These are phyloP conservation scores for Aplidium turbinatum DNA, from an alignment of 23 tunicate genomes.

Conservation along the genomic window DNA sequence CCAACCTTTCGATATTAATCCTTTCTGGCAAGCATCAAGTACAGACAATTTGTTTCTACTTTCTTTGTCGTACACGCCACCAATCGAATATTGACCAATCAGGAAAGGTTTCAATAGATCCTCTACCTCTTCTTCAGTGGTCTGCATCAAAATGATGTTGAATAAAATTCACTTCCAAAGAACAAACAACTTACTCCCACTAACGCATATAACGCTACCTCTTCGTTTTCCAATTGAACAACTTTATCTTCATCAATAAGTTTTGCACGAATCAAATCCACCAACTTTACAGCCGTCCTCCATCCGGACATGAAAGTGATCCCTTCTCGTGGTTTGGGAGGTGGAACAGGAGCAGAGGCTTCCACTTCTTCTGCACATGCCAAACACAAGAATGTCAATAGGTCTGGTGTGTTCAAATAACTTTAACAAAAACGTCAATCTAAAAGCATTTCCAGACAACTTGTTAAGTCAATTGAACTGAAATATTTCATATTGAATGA, in stretches of 20 bases:
- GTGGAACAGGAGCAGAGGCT: constrained; percentile 4
- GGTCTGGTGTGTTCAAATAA: too few species aligned
- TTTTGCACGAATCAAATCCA: constrained; percentile 65
- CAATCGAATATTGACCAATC: constrained; percentile 83
- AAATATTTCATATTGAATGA: too few species aligned
- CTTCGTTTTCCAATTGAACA: constrained; percentile 40
- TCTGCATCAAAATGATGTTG: too few species aligned
- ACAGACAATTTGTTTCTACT: constrained; percentile 72
- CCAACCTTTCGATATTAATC: constrained; percentile 77
- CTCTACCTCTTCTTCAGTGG: constrained; percentile 66
- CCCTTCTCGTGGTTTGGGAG: constrained; percentile 65
- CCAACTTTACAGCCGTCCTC: constrained; percentile 74
- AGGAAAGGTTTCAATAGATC: constrained; percentile 49
- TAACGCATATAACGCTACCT: too few species aligned
- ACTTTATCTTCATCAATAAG: constrained; percentile 53
- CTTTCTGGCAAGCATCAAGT: constrained; percentile 46
- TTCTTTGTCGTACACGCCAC: constrained; percentile 61
- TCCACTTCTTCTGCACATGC: too few species aligned
- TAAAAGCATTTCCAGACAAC: too few species aligned
- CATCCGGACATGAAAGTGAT: constrained; percentile 78
- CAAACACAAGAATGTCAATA: too few species aligned
- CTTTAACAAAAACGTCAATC: too few species aligned
- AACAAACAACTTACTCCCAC: too few species aligned
- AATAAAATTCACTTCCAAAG: too few species aligned
- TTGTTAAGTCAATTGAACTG: too few species aligned